Evolutionary conservation across 2,888 invertebrate genomes (phyloP), one percentile per base, ranked within the genome.

Genomic region (Alentia gelatinosa): DNA sequence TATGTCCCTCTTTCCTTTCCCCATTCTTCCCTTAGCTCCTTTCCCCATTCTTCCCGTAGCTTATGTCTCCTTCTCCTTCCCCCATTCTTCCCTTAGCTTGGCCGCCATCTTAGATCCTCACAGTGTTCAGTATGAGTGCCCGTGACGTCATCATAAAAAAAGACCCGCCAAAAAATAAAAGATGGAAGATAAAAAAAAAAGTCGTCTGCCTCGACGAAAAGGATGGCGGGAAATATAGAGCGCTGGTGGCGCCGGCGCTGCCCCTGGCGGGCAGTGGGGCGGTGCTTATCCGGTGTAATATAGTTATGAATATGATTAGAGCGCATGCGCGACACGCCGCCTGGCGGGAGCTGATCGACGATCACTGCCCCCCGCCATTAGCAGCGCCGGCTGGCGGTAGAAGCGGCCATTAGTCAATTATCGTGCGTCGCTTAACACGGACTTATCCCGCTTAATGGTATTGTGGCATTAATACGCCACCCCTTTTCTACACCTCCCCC

Each of bases 381-480:
- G 23, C 79, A 39, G 79, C 23, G 79, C 79, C 26, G 37, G 39
- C 79, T 19, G 37, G 37, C 79, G 79, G 37, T 39, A 15, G 47
- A 40, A 68, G 74, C 89, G 89, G 39, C 89, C 68, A 89, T 89
- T 89, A 89, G 89, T 89, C 89, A 89, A 89, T 89, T 89, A 89
- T 89, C 50, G 35, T 63, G 56, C 56, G 68, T 50, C 89, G 68
- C 39, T 89, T 89, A 89, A 89, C 89, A 89, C 89, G n/a, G 63
- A 89, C 9, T 89, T 89, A 89, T 89, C 26, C 89, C 63, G 19
- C 68, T 89, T 89, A 89, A 89, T 89, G 89, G 89, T 35, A 89
- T 89, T 89, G 56, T 56, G 63, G 63, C 30, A 63, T 50, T 89
- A 89, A 89, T 89, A 89, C 89, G 83, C 26, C 83, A 35, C n/a